Conservation (phyloP, 2,888 invertebrate genomes). For the Venustoraphidia nigricollis region DNA sequence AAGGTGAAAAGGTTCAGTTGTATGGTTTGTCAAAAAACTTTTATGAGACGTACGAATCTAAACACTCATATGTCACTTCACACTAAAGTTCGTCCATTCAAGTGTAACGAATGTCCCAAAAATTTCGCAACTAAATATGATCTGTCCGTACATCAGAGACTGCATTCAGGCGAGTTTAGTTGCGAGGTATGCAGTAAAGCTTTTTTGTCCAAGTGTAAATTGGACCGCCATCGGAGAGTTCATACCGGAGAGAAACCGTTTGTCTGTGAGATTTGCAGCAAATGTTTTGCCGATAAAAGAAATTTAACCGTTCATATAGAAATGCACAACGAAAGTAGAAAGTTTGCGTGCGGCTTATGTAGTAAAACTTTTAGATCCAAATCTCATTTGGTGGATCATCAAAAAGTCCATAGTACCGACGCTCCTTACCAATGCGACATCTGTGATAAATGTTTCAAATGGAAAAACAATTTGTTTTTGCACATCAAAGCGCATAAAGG, state of each 20-base stretch:
- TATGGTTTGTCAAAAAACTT: conserved; percentile 21
- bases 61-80: conserved; percentile 25
- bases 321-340: conserved; percentile 21
- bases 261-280: conserved; percentile 22
- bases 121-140: conserved; percentile 23
- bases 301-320: conserved; percentile 24
- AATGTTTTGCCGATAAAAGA: conserved; percentile 25
- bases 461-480: conserved; percentile 22
- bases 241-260: conserved; percentile 26
- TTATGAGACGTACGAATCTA: conserved; percentile 21
- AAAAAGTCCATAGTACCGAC: conserved; percentile 18
- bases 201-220: conserved; percentile 24
- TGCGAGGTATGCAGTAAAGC: conserved; percentile 24
- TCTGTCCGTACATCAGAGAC: conserved; percentile 23
- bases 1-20: conserved; percentile 20
- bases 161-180: conserved; percentile 22
- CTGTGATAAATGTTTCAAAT: conserved; percentile 22
- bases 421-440: conserved; percentile 19
- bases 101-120: conserved; percentile 24
- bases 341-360: conserved; percentile 20
- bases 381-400: conserved; percentile 21
- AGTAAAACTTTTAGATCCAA: conserved; percentile 21
- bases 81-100: conserved; percentile 21
- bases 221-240: conserved; percentile 23
- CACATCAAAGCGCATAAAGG: conserved; percentile 21